Evolutionary conservation across 2,113 vertebrate species (phyloP).

Genomic region (Python bivittatus): DNA sequence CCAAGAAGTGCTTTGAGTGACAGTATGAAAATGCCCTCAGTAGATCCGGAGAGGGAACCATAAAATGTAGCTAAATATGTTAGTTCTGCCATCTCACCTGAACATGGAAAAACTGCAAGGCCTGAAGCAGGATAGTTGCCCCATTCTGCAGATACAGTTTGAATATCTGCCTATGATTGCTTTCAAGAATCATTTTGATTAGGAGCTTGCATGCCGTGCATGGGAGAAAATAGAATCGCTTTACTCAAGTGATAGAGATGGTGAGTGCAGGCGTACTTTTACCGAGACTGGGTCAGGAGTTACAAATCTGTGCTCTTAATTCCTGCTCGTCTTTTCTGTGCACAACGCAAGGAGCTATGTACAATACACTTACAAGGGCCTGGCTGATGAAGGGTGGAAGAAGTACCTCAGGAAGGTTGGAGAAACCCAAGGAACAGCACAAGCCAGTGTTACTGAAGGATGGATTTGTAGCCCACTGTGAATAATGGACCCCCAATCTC

Average conservation of each 20-base stretch:
- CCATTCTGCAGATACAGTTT: neutral
- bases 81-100: neutral
- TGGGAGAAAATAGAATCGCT: neutral
- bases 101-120: neutral
- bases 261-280: neutral
- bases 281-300: neutral
- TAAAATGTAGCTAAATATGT: neutral
- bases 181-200: neutral
- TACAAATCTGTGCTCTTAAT: neutral
- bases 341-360: neutral
- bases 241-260: neutral
- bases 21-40: neutral
- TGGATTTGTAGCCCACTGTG: neutral
- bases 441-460: neutral
- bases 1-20: neutral
- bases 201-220: neutral
- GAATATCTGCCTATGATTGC: neutral
- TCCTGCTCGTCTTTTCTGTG: neutral
- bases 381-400: neutral
- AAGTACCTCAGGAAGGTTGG: neutral
- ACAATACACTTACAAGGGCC: neutral
- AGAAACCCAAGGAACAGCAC: neutral
- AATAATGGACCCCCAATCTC: neutral
- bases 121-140: neutral
- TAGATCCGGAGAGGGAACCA: neutral